Evolutionary conservation across 2,888 invertebrate species (phyloP).

Genomic region (Cyrtodaria siliqua): DNA sequence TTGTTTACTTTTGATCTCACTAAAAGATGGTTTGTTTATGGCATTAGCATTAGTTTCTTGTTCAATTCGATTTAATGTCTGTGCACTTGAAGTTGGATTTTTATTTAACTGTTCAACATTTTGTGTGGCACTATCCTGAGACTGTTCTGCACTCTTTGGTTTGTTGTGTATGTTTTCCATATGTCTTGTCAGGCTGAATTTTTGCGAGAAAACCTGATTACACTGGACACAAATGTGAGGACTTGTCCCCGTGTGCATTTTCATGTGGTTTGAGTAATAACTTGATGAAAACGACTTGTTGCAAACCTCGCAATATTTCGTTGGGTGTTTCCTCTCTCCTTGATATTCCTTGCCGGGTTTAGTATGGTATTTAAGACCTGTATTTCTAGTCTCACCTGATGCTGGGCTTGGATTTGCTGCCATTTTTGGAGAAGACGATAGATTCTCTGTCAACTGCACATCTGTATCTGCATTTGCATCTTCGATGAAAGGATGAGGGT

Average conservation of each 20-base stretch:
- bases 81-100: no score
- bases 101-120: not conserved
- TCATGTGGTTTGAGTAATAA: conserved; percentile 59
- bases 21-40: no score
- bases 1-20: no score
- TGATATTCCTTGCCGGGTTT: conserved; percentile 41
- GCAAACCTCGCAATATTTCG: conserved; percentile 55
- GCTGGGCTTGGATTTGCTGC: not conserved
- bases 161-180: conserved; percentile 59
- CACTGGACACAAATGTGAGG: conserved; percentile 52
- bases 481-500: not conserved
- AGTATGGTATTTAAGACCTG: conserved; percentile 9
- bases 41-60: not conserved
- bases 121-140: not conserved
- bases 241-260: conserved; percentile 56
- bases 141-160: conserved; percentile 8
- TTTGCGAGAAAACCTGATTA: conserved; percentile 60
- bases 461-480: conserved; percentile 1
- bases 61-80: not conserved
- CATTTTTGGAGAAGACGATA: no score
- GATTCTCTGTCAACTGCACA: no score
- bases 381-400: not conserved
- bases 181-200: conserved; percentile 53
- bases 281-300: conserved; percentile 56
- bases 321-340: conserved; percentile 54